These are phyloP conservation scores for Marmota monax DNA, from an alignment of 2,113 vertebrate genomes.

Conservation along the genomic window DNA sequence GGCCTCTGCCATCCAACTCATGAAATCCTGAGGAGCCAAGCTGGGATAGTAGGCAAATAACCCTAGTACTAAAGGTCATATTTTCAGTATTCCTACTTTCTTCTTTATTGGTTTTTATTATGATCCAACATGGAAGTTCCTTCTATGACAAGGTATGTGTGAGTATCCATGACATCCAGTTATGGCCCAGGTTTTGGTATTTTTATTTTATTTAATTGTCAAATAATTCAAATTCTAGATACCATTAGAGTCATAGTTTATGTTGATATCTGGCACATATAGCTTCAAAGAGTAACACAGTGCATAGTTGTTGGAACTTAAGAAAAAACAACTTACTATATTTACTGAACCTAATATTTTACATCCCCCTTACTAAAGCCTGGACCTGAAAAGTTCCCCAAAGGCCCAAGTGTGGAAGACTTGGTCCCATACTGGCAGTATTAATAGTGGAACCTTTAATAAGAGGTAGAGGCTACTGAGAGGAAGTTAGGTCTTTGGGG, in stretches of 20 bases:
- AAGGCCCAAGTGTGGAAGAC: not conserved
- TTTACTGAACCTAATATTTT: slow-evolving; percentile 55
- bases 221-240: not conserved
- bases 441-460: not conserved
- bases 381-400: not conserved
- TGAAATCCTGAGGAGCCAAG: not conserved
- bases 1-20: not conserved
- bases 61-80: not conserved
- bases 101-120: not conserved
- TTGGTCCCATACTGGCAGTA: not conserved
- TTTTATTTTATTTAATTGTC: not conserved
- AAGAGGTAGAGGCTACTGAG: not conserved
- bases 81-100: not conserved
- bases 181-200: not conserved
- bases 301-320: not conserved
- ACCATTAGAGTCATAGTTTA: not conserved
- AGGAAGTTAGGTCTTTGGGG: too few species aligned
- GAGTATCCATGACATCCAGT: not conserved
- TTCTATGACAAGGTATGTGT: not conserved
- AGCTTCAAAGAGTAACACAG: not conserved
- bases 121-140: not conserved
- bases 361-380: not conserved
- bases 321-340: not conserved
- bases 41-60: fast-evolving
- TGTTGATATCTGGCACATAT: not conserved